Evolutionary conservation across 2,888 invertebrate genomes (phyloP).

Genomic region (Thereva nobilitata): DNA sequence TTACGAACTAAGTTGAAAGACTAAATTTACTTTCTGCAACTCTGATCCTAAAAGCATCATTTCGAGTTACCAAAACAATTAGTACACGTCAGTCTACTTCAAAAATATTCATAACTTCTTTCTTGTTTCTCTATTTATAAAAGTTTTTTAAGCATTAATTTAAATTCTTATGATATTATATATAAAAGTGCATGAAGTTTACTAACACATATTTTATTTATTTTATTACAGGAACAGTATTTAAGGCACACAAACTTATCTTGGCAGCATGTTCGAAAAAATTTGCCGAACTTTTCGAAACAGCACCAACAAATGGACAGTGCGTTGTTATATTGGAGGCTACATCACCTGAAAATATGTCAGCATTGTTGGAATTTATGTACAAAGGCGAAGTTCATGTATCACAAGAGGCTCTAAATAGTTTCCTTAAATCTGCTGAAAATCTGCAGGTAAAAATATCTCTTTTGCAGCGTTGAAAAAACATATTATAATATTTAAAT

Average conservation of each 20-base stretch:
- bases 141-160: no score
- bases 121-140: no score
- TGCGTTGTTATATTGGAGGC: conserved; percentile 89
- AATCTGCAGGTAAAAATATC: conserved; percentile 72
- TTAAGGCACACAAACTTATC: conserved; percentile 89
- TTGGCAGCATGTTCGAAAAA: conserved; percentile 92
- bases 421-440: conserved; percentile 89
- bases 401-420: conserved; percentile 87
- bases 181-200: background rate
- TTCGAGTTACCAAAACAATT: no score
- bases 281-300: conserved; percentile 88
- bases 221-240: conserved; percentile 75
- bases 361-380: conserved; percentile 89
- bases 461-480: background rate
- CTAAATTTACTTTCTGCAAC: no score
- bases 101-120: no score
- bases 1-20: no score
- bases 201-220: conserved; percentile 18
- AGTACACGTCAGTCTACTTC: no score
- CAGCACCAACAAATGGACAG: conserved; percentile 74
- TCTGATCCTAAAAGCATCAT: no score
- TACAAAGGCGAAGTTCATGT: conserved; percentile 93
- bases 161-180: background rate
- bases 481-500: background rate
- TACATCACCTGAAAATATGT: conserved; percentile 87